A percentile compares a stretch with the other conserved stretches of the same genome.
Conservation (phyloP, 1,140 invertebrate genomes). For the Heterodera schachtii region DNA sequence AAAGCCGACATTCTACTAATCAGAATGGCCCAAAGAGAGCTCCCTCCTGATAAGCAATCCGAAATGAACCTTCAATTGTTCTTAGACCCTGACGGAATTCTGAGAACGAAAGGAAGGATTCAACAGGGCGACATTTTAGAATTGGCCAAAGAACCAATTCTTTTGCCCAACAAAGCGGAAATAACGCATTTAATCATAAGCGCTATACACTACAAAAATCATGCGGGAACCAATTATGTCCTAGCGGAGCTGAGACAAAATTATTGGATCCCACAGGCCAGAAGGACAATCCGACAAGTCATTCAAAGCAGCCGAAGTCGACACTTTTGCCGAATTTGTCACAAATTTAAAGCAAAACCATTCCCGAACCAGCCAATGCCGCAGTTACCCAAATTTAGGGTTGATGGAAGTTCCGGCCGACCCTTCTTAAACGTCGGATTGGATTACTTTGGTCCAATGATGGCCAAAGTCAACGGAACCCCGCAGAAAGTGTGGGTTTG, state of each 20-base stretch:
- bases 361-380: constrained; percentile 7
- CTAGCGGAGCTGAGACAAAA: constrained; percentile 11
- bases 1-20: constrained; percentile 11
- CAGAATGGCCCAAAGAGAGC: not conserved
- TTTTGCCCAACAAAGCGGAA: constrained; percentile 27
- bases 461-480: not conserved
- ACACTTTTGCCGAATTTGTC: not conserved
- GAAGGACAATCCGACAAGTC: not conserved
- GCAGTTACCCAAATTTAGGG: constrained; percentile 11
- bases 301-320: not conserved
- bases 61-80: constrained; percentile 8
- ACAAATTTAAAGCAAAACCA: not conserved
- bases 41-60: not conserved
- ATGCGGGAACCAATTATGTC: constrained; percentile 19
- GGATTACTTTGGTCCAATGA: constrained; percentile 32
- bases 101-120: constrained; percentile 3
- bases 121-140: not conserved
- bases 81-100: constrained; percentile 28
- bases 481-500: constrained; percentile 61
- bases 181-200: not conserved
- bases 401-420: not conserved
- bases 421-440: constrained; percentile 19
- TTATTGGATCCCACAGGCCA: constrained; percentile 29
- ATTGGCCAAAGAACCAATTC: constrained; percentile 20
- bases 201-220: constrained; percentile 1